These are phyloP conservation scores for Diorhabda sublineata DNA, from an alignment of 1,140 invertebrate genomes.

Conservation along the genomic window DNA sequence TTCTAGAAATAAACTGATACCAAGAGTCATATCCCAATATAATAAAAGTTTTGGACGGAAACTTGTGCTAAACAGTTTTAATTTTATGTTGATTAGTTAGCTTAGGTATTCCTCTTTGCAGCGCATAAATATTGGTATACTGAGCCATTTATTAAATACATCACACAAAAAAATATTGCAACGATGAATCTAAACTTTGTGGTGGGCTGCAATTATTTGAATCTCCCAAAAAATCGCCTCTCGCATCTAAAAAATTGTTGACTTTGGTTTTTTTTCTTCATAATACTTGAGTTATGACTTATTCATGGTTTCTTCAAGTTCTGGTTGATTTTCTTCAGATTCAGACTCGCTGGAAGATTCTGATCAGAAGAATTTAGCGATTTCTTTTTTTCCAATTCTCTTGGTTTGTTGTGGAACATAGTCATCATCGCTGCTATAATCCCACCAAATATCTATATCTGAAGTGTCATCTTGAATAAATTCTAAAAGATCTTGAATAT, in stretches of 20 bases:
- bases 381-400: too few relatives aligned
- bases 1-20: conserved; percentile 9
- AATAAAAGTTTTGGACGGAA: conserved; percentile 23
- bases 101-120: conserved; percentile 8
- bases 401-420: too few relatives aligned
- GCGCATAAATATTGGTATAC: conserved; percentile 10
- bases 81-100: conserved; percentile 8
- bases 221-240: conserved; percentile 8
- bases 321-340: conserved; percentile 7
- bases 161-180: conserved; percentile 10
- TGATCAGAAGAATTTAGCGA: too few relatives aligned
- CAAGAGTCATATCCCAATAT: conserved; percentile 13
- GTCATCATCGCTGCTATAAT: too few relatives aligned
- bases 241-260: conserved; percentile 4
- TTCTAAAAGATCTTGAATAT: too few relatives aligned
- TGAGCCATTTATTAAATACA: conserved; percentile 10
- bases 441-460: too few relatives aligned
- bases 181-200: conserved; percentile 10
- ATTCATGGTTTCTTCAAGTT: not conserved
- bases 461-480: too few relatives aligned
- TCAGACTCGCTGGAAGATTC: not conserved
- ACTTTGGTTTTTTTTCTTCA: not conserved
- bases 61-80: conserved; percentile 28
- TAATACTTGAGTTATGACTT: not conserved
- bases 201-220: not conserved